Evolutionary conservation across 92 coral and sea anemone genomes (phyloP).

Genomic region (Porites lobata): DNA sequence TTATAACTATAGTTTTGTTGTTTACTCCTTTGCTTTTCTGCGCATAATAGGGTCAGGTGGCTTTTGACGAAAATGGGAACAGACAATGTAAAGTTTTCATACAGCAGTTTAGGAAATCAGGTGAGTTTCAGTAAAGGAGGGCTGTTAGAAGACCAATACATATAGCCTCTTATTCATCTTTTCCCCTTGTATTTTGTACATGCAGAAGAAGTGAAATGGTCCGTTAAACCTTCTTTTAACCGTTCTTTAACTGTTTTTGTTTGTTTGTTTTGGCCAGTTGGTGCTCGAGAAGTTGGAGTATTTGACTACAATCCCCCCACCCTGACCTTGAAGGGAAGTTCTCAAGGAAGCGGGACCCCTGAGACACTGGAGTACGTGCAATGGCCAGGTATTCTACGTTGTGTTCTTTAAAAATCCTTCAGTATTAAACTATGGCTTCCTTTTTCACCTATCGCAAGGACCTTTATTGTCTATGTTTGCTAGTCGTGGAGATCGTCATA

Average conservation of each 20-base stretch:
- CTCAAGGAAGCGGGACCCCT: constrained; percentile 6
- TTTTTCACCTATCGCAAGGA: neutral
- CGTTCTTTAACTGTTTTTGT: neutral
- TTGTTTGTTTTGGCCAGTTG: constrained; percentile 3
- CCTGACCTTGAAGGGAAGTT: constrained; percentile 29
- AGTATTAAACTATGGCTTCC: neutral
- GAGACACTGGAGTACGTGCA: constrained; percentile 13
- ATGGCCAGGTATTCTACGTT: constrained; percentile 41
- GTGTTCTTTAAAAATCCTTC: neutral
- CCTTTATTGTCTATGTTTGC: neutral
- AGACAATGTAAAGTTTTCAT: constrained; percentile 51
- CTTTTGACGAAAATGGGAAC: constrained; percentile 69
- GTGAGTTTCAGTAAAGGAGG: constrained; percentile 12
- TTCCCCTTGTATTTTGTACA: no score
- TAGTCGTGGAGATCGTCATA: neutral
- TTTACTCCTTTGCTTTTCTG: neutral
- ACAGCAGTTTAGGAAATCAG: constrained; percentile 44
- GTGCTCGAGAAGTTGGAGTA: constrained; percentile 38
- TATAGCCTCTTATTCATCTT: no score
- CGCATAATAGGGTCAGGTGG: constrained; percentile 49
- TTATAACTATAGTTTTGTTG: neutral
- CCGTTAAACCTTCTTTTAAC: no score
- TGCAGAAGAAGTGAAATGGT: no score
- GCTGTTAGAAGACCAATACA: neutral
- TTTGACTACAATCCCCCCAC: constrained; percentile 34